phyloP scores from a whole-genome alignment of 1,140 invertebrate genomes.

The Papilio aristodemus region DNA sequence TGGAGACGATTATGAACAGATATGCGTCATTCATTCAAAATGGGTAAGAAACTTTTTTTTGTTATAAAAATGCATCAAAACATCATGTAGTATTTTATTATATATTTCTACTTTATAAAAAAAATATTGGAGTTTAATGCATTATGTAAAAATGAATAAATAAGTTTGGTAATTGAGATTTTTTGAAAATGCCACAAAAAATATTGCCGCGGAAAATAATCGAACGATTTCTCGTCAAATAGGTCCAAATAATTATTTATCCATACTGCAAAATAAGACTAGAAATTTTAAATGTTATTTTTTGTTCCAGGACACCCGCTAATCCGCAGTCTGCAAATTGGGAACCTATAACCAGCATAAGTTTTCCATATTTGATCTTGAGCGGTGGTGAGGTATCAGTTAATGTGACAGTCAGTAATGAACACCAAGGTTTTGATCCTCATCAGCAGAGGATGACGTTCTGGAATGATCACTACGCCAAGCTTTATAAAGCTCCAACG shows the following conservation, averaged over 20 bases:
- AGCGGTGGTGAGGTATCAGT: constrained; percentile 42
- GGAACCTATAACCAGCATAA: constrained; percentile 32
- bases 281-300: not conserved
- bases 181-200: too few relatives aligned
- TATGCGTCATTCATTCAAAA: constrained; percentile 50
- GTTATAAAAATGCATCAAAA: too few relatives aligned
- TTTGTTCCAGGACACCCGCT: constrained; percentile 16
- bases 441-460: constrained; percentile 49
- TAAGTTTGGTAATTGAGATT: too few relatives aligned
- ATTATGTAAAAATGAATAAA: too few relatives aligned
- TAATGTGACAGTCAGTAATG: constrained; percentile 37
- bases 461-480: constrained; percentile 49
- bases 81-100: too few relatives aligned
- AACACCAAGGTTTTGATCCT: constrained; percentile 41
- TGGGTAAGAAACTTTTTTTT: constrained; percentile 48
- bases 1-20: constrained; percentile 43
- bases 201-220: too few relatives aligned
- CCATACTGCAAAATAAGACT: not conserved
- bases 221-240: too few relatives aligned
- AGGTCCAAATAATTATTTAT: too few relatives aligned
- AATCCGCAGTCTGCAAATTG: constrained; percentile 32
- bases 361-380: constrained; percentile 35
- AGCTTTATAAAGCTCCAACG: constrained; percentile 45
- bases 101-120: too few relatives aligned
- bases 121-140: too few relatives aligned